Conservation (phyloP, 1,140 invertebrate species). For the Tribolium castaneum region DNA sequence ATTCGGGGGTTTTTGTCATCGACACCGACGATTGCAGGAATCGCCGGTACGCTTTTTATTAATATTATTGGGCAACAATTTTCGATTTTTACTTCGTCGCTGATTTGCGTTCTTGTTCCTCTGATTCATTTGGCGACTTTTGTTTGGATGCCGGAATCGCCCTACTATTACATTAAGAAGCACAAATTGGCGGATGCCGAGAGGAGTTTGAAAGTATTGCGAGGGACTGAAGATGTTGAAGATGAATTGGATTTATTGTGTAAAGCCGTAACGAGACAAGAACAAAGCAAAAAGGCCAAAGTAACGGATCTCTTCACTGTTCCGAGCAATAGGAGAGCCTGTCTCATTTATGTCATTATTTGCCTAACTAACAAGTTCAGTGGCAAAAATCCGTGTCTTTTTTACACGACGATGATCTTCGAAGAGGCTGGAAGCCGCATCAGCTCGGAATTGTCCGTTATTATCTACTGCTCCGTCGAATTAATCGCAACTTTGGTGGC, state of each 20-base stretch:
- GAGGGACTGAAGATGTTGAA: constrained; percentile 82
- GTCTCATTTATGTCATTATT: constrained; percentile 67
- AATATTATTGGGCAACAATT: constrained; percentile 74
- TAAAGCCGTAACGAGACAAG: constrained; percentile 59
- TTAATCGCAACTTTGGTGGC: constrained; percentile 79
- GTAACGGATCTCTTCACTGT: constrained; percentile 66
- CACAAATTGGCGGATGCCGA: constrained; percentile 76
- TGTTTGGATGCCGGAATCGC: constrained; percentile 88
- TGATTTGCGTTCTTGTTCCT: constrained; percentile 67
- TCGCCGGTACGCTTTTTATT: constrained; percentile 75
- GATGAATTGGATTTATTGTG: constrained; percentile 83
- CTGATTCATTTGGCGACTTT: constrained; percentile 64
- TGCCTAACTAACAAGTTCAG: constrained; percentile 74
- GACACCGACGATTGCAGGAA: constrained; percentile 55
- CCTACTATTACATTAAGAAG: constrained; percentile 86
- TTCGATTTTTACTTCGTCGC: constrained; percentile 66
- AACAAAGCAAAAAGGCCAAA: constrained; percentile 55
- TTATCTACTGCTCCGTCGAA: constrained; percentile 71
- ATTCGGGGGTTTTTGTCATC: constrained; percentile 64
- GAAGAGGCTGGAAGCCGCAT: constrained; percentile 64
- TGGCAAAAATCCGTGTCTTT: constrained; percentile 74
- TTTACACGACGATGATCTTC: constrained; percentile 73
- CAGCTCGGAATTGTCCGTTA: constrained; percentile 63
- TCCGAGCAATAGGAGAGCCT: constrained; percentile 64
- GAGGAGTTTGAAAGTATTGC: constrained; percentile 79